phyloP scores from a whole-genome alignment of 92 coral and sea anemone species.

The Epizoanthus scotinus region DNA sequence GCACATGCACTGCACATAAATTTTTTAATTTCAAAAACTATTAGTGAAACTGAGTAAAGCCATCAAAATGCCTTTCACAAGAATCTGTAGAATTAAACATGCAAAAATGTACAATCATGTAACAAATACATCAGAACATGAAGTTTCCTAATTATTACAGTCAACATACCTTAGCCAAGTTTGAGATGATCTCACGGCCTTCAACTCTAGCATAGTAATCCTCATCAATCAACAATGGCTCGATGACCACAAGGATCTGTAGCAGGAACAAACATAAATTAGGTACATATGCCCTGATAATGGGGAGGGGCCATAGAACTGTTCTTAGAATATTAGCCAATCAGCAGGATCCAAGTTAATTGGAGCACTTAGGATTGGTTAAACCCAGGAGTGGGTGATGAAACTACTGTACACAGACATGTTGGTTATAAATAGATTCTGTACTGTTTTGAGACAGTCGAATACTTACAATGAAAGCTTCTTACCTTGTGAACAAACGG shows the following conservation, averaged over 20 bases:
- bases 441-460: too few relatives aligned
- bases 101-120: too few relatives aligned
- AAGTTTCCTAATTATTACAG: neutral
- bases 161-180: slow-evolving; percentile 89
- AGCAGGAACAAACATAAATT: neutral
- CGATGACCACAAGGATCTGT: slow-evolving; percentile 99
- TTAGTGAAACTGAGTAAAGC: neutral
- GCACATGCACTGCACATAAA: neutral
- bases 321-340: too few relatives aligned
- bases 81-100: too few relatives aligned
- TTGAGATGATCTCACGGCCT: slow-evolving; percentile 97
- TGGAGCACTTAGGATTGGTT: too few relatives aligned
- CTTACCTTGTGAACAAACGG: slow-evolving; percentile 99
- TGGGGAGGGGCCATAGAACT: neutral
- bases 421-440: too few relatives aligned
- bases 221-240: slow-evolving; percentile 98
- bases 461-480: neutral
- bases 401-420: too few relatives aligned
- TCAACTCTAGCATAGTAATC: slow-evolving; percentile 99
- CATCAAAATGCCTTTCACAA: neutral
- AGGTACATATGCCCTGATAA: too few relatives aligned
- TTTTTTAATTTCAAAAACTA: neutral
- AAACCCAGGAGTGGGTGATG: too few relatives aligned
- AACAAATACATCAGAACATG: neutral
- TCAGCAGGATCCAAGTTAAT: too few relatives aligned